These are phyloP conservation scores for Psilopogon haemacephalus DNA, from an alignment of 2,113 vertebrate genomes.

Conservation along the genomic window DNA sequence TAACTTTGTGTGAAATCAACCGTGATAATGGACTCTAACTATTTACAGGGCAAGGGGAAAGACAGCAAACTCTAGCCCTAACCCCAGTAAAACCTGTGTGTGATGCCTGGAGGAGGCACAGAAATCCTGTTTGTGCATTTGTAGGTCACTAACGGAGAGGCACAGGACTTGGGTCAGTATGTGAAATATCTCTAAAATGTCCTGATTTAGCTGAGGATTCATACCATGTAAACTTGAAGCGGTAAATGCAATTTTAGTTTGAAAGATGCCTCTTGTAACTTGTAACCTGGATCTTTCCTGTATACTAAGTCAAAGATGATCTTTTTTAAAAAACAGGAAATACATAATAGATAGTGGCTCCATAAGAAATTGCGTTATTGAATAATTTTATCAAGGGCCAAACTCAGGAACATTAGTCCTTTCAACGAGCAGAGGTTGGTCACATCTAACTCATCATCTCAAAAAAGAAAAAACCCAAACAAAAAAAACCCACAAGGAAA, in stretches of 20 bases:
- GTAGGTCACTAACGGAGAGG: not conserved
- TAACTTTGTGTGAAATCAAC: not conserved
- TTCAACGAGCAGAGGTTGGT: not conserved
- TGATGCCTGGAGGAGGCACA: not conserved
- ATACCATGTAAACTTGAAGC: not conserved
- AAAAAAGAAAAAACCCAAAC: not conserved
- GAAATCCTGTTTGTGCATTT: not conserved
- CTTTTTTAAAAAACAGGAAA: constrained; percentile 11
- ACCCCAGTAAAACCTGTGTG: not conserved
- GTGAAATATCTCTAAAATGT: not conserved
- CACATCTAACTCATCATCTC: not conserved
- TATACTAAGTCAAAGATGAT: not conserved
- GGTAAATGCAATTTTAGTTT: constrained; percentile 9
- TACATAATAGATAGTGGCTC: not conserved
- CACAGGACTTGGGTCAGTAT: not conserved
- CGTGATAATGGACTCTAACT: not conserved
- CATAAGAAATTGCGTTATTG: constrained; percentile 7
- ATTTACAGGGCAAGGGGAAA: not conserved
- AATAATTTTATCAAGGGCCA: constrained; percentile 38
- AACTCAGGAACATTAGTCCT: constrained; percentile 10
- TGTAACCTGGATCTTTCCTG: constrained; percentile 5
- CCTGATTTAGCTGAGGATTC: not conserved
- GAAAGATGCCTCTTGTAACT: not conserved
- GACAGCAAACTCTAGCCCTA: not conserved
- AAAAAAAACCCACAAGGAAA: constrained; percentile 7